Evolutionary conservation across 2,888 invertebrate genomes (phyloP), one percentile per base, ranked within the genome.

Genomic region (Pseudococcus longispinus): DNA sequence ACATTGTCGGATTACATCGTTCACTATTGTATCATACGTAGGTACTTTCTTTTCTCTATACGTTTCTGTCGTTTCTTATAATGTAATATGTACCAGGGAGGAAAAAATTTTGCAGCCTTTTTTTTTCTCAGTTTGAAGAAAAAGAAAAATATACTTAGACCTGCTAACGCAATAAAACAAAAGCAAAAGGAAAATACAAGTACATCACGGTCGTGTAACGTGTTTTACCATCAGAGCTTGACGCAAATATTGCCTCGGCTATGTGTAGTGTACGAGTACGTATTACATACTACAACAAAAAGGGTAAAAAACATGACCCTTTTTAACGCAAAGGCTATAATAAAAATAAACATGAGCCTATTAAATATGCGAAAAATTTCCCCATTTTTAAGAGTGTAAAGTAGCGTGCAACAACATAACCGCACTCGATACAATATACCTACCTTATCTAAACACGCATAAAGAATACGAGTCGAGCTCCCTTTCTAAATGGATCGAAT

Each of bases 341-440:
- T 70, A 70, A 70, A 70, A 70, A 70, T 70, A 70, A 70, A 70
- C 70, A 70, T 32, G 29, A 70, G 70, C 70, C 70, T 70, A 70
- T 70, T 70, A 70, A 70, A 70, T 70, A 70, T 70, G 70, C 70
- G 70, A 70, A 70, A 70, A 70, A 70, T 70, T 70, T 70, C 29
- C 70, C 70, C 70, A 70, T 70, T 70, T 70, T 70, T 70, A 70
- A 70, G 70, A 70, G 70, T 70, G 70, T 70, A 70, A 70, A 70
- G 70, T 70, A 70, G 70, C 70, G 70, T 70, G 70, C 70, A 70
- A 70, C 70, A 70, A 70, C 70, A 70, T 70, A 70, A 70, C 70
- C 70, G 70, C 70, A 70, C 70, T 70, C 70, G 70, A 70, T 70
- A 70, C 70, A 70, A 70, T 70, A 70, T 65, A 65, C 65, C 20